Evolutionary conservation across 2,797 vertebrate species (phyloP), one percentile per base, ranked within the genome.

Genomic region (Lutjanus campechanus): DNA sequence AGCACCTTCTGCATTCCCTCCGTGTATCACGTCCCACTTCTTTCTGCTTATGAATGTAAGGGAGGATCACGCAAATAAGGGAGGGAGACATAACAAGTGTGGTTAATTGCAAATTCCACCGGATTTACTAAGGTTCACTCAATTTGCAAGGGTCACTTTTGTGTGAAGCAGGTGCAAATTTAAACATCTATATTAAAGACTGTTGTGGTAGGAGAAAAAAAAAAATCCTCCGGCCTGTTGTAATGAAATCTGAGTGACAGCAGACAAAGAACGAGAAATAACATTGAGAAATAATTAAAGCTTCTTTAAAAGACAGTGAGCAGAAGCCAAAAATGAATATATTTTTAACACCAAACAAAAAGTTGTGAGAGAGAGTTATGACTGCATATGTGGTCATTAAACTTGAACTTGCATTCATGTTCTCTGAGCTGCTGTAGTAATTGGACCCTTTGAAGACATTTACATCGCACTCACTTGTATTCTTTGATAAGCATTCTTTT

Each of bases 41-140:
- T 66, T 22, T 46, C 46, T 74, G 47, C 47, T 63, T 15, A 7
- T 66, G 22, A 54, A 53, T 41, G 40, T 70, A 22, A 50, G 25
- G 40, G 16, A 51, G 16, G 44, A 40, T 76, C 20, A 63, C 11
- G 10, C 19, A 76, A 78, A 60, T 77, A 69, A 65, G 53, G 43
- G 41, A 36, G 11, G 11, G n/a, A 46, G 40, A 16, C 20, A 70
- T 82, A 75, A 88, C 76, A 77, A 85, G 78, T 83, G 84, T 90
- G 85, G 64, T 83, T 85, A 87, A 87, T 82, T 89, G 83, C 60
- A 86, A 88, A 87, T 89, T 87, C 82, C 77, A 60, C 9, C 55
- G 77, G 73, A 85, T 88, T 89, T 82, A 81, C 54, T 29, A 61
- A 75, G 88, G 79, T 80, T 79, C 77, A 78, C 55, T 83, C 58